Base-by-base conservation (phyloP, 2,888 invertebrate species). In the Punctoribates punctum region DNA sequence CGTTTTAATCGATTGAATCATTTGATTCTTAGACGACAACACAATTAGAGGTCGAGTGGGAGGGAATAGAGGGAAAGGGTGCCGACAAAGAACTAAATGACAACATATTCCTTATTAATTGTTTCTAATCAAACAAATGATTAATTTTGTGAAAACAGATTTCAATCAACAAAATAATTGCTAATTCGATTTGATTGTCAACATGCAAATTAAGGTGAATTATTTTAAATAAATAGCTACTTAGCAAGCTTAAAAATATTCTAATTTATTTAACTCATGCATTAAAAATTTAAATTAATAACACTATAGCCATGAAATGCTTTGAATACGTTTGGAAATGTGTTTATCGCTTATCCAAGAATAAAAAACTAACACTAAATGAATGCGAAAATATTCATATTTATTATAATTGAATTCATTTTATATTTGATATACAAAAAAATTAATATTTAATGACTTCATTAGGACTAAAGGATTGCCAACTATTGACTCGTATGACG, bases 401-500 rank as follows among this genome's bases (percentile, higher is more conserved):
- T 57, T 57, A 23, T 65, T 65, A 65, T 65, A 65, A 65, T 65
- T 65, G 29, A 65, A 65, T 34, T 27, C 62, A 8, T 29, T 57
- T 65, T 65, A 15, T 57, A 57, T 65, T 65, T 65, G 62, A 65
- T 65, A 65, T 65, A 27, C 29, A 34, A 34, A 34, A 34, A 34
- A 65, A 65, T 65, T 29, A 65, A 65, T 29, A 65, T 65, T 65
- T 65, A 65, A 65, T 65, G 62, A 34, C 29, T 65, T 29, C 34
- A 65, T 65, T 65, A 65, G 27, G 29, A 48, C 34, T 29, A 65
- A 65, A 34, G 34, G 29, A 34, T 34, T 65, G 62, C n/a, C n/a
- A 65, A 34, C 34, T 34, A 65, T 65, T 34, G 29, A n/a, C 25
- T 29, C 29, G n/a, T 8, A 34, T 34, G 4, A 34, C 34, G n/a